These are phyloP conservation scores for Podilymbus podiceps DNA, from an alignment of 2,113 vertebrate species.

Conservation along the genomic window DNA sequence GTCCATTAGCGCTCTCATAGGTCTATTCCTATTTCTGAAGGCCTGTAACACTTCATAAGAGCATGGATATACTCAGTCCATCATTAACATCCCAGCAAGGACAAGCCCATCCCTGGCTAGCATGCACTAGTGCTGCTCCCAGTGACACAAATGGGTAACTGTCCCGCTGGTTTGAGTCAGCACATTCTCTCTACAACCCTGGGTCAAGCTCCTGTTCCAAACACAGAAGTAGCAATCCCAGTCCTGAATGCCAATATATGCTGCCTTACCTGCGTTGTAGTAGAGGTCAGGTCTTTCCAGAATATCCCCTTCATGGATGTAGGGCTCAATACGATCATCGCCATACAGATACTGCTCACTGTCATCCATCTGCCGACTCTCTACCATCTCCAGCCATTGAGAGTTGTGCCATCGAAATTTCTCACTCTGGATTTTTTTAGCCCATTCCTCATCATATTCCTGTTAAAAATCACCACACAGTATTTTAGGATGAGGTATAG, in stretches of 20 bases:
- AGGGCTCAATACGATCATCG: slow-evolving; percentile 81
- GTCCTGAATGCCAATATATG: not conserved
- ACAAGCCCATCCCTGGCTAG: not conserved
- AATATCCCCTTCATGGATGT: slow-evolving; percentile 84
- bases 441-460: slow-evolving; percentile 93
- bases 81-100: not conserved
- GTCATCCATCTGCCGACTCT: slow-evolving; percentile 87
- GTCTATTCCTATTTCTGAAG: not conserved
- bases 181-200: not conserved
- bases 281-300: slow-evolving; percentile 88
- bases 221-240: not conserved
- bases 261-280: slow-evolving; percentile 83
- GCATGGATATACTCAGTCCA: not conserved
- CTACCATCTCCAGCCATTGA: slow-evolving; percentile 96
- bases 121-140: not conserved
- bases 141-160: not conserved
- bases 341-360: slow-evolving; percentile 82
- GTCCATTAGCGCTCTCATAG: not conserved
- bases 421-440: slow-evolving; percentile 88
- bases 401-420: slow-evolving; percentile 94
- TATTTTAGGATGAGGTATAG: not conserved
- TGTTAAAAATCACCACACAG: slow-evolving; percentile 28
- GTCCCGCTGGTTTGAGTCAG: not conserved
- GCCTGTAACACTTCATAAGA: not conserved
- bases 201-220: not conserved